Percentiles rank a stretch among this genome's conserved stretches.
These are phyloP conservation scores for Noctua pronuba DNA, from an alignment of 2,888 invertebrate species.

Conservation along the genomic window DNA sequence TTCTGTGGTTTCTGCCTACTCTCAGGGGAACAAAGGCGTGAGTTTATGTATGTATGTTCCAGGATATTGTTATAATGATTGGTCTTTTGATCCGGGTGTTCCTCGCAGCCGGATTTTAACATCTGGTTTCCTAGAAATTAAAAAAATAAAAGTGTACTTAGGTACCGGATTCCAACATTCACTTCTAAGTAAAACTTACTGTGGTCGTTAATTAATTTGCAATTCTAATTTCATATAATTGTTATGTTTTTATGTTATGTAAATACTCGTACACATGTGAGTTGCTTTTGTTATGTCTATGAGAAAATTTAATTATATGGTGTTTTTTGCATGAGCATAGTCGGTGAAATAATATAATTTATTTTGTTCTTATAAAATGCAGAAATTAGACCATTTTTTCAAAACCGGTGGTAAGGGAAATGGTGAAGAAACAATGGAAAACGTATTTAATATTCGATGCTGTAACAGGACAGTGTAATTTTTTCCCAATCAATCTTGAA, in stretches of 20 bases:
- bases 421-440: neutral
- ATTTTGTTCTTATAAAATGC: neutral
- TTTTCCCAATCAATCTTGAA: neutral
- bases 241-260: constrained; percentile 23
- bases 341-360: neutral
- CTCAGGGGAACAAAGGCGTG: too few relatives aligned
- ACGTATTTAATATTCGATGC: neutral
- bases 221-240: constrained; percentile 42
- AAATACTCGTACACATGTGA: constrained; percentile 3
- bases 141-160: neutral
- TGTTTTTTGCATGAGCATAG: neutral
- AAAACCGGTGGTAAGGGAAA: neutral
- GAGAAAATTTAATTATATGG: neutral
- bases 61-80: neutral
- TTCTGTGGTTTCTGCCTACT: too few relatives aligned
- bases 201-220: constrained; percentile 8
- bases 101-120: neutral
- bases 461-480: neutral
- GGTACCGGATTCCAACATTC: constrained; percentile 22
- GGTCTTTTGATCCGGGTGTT: neutral
- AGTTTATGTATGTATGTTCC: too few relatives aligned
- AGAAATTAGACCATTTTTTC: neutral
- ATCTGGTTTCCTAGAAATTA: neutral
- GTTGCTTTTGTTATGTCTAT: constrained; percentile 18
- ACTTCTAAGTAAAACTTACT: constrained; percentile 8